phyloP scores from a whole-genome alignment of 1,140 invertebrate species.

The Melanaphis sacchari region DNA sequence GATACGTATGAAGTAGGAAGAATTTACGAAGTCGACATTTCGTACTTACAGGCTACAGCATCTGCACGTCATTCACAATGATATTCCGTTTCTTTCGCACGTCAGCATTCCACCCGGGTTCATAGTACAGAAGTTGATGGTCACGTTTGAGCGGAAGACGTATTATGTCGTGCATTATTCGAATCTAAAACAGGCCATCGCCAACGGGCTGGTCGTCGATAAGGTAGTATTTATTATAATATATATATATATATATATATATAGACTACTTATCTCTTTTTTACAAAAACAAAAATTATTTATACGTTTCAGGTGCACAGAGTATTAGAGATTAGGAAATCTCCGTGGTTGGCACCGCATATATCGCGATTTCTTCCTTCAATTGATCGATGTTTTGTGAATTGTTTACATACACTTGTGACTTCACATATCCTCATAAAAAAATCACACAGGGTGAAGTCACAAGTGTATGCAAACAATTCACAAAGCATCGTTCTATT shows the following conservation, averaged over 20 bases:
- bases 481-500: no score
- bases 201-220: conserved; percentile 64
- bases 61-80: conserved; percentile 63
- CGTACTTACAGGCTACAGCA: background rate
- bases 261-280: background rate
- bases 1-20: background rate
- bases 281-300: no score
- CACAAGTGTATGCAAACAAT: no score
- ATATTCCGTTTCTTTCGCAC: conserved; percentile 64
- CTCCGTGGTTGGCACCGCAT: background rate
- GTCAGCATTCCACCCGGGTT: conserved; percentile 27
- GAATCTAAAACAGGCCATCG: conserved; percentile 66
- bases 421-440: no score
- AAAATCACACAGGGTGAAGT: no score
- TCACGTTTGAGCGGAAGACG: no score
- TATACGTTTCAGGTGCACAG: no score
- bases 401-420: no score
- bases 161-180: conserved; percentile 65
- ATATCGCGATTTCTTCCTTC: background rate
- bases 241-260: background rate
- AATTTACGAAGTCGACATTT: background rate
- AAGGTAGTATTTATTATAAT: background rate
- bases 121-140: conserved; percentile 61
- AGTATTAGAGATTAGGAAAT: background rate
- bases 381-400: no score